Conservation (phyloP, 2,888 invertebrate species). For the Protonemura montana region DNA sequence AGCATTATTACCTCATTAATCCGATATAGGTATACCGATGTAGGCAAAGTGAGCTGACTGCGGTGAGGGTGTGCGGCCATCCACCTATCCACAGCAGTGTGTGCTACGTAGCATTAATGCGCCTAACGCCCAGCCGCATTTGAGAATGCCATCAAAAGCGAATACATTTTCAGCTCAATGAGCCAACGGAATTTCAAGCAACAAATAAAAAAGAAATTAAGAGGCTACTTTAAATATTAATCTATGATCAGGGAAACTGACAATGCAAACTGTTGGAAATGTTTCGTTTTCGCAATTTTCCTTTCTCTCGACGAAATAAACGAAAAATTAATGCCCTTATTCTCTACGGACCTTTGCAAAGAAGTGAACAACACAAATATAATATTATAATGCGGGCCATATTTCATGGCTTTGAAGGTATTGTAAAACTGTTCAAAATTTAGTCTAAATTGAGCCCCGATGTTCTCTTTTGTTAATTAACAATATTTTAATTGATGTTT, state of each 20-base stretch:
- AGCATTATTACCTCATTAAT: constrained; percentile 41
- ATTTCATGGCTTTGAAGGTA: background rate
- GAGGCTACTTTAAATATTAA: constrained; percentile 3
- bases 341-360: background rate
- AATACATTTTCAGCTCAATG: background rate
- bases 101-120: background rate
- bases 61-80: constrained; percentile 1
- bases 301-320: background rate
- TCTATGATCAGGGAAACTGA: background rate
- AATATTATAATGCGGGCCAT: constrained; percentile 4
- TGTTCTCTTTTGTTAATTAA: constrained; percentile 20
- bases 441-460: background rate
- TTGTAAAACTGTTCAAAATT: background rate
- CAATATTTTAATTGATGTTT: constrained; percentile 35
- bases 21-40: constrained; percentile 20
- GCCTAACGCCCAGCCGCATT: background rate
- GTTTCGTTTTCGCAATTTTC: background rate
- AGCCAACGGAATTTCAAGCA: background rate
- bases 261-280: background rate
- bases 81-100: background rate
- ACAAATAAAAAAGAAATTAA: background rate
- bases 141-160: background rate
- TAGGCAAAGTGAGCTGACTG: background rate
- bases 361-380: background rate
- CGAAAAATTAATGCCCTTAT: background rate